phyloP scores from a whole-genome alignment of 2,888 invertebrate genomes.

The Drosophila monieri region DNA sequence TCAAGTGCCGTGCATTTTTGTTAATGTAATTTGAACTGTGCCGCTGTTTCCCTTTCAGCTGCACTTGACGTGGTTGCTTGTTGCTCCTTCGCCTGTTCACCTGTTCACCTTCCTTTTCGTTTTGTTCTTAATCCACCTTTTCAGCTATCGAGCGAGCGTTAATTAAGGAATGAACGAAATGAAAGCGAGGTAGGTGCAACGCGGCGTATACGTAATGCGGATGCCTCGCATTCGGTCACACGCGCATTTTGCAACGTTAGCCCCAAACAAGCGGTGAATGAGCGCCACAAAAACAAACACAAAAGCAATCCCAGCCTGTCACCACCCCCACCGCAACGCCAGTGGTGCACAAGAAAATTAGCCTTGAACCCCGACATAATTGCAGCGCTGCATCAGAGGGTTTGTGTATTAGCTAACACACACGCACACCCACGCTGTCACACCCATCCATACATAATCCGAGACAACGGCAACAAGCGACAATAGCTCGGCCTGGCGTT shows the following conservation, averaged over 20 bases:
- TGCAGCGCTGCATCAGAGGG: conserved; percentile 61
- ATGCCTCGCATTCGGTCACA: conserved; percentile 61
- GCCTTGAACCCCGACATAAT: conserved; percentile 76
- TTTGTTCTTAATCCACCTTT: conserved; percentile 44
- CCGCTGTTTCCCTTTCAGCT: neutral
- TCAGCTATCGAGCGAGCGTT: conserved; percentile 48
- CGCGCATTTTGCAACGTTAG: conserved; percentile 65
- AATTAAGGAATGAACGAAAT: conserved; percentile 55
- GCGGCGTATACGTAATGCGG: conserved; percentile 74
- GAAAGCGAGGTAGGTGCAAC: conserved; percentile 45
- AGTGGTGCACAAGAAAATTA: conserved; percentile 69
- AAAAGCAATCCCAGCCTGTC: conserved; percentile 18
- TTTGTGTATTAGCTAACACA: conserved; percentile 47
- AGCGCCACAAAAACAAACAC: conserved; percentile 11
- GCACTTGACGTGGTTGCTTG: conserved; percentile 38
- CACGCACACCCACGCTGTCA: conserved; percentile 7
- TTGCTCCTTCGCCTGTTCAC: conserved; percentile 7
- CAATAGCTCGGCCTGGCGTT: conserved; percentile 22
- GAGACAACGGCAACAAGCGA: conserved; percentile 22
- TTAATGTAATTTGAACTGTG: conserved; percentile 52
- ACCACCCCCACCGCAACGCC: conserved; percentile 17
- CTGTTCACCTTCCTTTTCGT: neutral
- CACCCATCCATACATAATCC: neutral
- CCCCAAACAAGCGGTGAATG: conserved; percentile 49
- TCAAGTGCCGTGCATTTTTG: conserved; percentile 44